A percentile compares a stretch with the other conserved stretches of the same genome.
Evolutionary conservation across 2,113 vertebrate species (phyloP).

Genomic region (Rana temporaria): DNA sequence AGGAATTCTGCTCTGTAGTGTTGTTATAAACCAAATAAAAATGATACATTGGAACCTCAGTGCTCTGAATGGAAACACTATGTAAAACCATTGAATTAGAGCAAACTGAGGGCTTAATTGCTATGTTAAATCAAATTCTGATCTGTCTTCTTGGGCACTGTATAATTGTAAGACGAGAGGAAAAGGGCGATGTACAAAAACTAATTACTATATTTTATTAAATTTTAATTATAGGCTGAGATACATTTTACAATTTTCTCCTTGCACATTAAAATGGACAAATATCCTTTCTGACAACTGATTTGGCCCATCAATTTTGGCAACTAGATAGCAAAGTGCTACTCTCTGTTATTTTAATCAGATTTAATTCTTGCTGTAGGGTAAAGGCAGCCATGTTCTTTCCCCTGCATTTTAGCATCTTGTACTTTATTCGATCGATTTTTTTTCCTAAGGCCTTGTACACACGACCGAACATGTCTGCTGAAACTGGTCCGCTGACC

Average conservation of each 20-base stretch:
- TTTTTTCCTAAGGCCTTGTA: slow-evolving; percentile 30
- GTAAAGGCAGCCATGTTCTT: slow-evolving; percentile 15
- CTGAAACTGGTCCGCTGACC: too few species aligned
- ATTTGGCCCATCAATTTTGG: slow-evolving; percentile 18
- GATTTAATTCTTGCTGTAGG: slow-evolving; percentile 35
- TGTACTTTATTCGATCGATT: slow-evolving; percentile 31
- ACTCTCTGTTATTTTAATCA: slow-evolving; percentile 52
- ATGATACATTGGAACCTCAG: neutral
- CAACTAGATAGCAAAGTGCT: slow-evolving; percentile 45
- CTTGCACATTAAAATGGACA: slow-evolving; percentile 41
- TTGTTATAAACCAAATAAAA: slow-evolving; percentile 13
- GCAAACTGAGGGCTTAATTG: slow-evolving; percentile 41
- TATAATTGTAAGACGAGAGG: slow-evolving; percentile 49
- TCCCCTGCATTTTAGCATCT: neutral
- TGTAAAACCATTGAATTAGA: slow-evolving; percentile 10
- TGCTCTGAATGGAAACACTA: neutral
- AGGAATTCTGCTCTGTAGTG: neutral
- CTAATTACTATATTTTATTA: slow-evolving; percentile 55
- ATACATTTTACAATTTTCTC: slow-evolving; percentile 43
- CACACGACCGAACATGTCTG: too few species aligned
- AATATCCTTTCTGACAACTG: slow-evolving; percentile 33
- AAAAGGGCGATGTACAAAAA: slow-evolving; percentile 36
- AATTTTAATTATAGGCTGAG: slow-evolving; percentile 51
- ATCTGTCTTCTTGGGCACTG: slow-evolving; percentile 22
- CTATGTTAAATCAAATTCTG: slow-evolving; percentile 51